Conservation (phyloP, 1,140 invertebrate species). For the Zaprionus gabonicus region DNA sequence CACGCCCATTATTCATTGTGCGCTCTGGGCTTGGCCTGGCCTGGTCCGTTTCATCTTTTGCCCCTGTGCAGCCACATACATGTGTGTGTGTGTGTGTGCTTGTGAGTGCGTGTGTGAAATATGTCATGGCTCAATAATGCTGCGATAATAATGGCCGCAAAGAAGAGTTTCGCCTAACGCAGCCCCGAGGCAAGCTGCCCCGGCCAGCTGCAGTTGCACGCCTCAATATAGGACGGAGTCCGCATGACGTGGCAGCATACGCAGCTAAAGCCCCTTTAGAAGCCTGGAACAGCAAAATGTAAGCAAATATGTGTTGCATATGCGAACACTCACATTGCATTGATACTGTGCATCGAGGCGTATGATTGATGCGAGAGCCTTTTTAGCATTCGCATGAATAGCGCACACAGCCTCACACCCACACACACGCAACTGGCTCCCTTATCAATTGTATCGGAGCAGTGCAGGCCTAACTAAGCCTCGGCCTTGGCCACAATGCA, state of each 20-base stretch:
- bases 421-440: neutral
- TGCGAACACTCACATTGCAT: slow-evolving; percentile 45
- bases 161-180: slow-evolving; percentile 22
- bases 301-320: slow-evolving; percentile 30
- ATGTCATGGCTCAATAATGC: slow-evolving; percentile 51
- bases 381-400: neutral
- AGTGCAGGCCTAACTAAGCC: neutral
- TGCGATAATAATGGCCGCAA: slow-evolving; percentile 45
- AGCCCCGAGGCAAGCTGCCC: neutral
- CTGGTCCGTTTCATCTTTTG: slow-evolving; percentile 22
- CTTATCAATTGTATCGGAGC: neutral
- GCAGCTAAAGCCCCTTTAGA: too few relatives aligned
- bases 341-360: slow-evolving; percentile 64
- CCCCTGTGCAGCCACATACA: neutral
- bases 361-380: slow-evolving; percentile 63
- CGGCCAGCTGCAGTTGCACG: slow-evolving; percentile 15
- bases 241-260: neutral
- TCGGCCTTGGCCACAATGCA: neutral
- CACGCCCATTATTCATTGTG: slow-evolving; percentile 71
- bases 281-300: slow-evolving; percentile 5
- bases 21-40: slow-evolving; percentile 9
- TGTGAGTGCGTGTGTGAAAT: slow-evolving; percentile 29
- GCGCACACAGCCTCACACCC: neutral
- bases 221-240: neutral
- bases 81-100: neutral